Conservation (phyloP, 2,113 vertebrate genomes). For the Pongo pygmaeus region DNA sequence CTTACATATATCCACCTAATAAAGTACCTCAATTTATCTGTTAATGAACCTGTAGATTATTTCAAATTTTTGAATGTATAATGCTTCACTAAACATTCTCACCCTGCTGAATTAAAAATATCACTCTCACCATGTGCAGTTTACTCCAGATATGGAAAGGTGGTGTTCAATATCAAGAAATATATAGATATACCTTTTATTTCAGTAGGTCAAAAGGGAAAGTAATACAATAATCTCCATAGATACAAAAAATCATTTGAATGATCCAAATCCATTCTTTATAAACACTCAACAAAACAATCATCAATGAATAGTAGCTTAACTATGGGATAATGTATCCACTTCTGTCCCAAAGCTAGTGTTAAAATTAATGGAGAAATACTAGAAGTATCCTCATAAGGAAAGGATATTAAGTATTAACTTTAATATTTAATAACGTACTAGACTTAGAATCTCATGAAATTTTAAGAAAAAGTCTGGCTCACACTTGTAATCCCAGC, state of each 20-base stretch:
- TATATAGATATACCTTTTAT: neutral
- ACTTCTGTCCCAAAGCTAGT: neutral
- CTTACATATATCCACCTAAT: neutral
- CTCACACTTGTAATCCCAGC: no score
- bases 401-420: neutral
- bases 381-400: neutral
- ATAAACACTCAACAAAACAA: neutral
- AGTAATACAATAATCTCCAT: neutral
- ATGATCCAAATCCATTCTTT: neutral
- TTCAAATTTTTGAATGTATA: neutral
- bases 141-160: conserved; percentile 2
- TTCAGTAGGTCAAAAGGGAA: neutral
- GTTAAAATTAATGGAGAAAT: neutral
- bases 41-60: neutral
- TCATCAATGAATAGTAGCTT: neutral
- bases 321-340: neutral
- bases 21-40: neutral
- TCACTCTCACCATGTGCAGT: conserved; percentile 8
- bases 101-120: conserved; percentile 1
- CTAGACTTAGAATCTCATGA: conserved; percentile 6
- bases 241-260: conserved; percentile 4
- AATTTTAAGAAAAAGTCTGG: neutral
- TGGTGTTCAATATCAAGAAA: neutral
- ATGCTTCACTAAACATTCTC: conserved; percentile 13
- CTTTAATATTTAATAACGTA: conserved; percentile 19